Conservation (phyloP, 2,113 vertebrate species). For the Epinephelus lanceolatus region DNA sequence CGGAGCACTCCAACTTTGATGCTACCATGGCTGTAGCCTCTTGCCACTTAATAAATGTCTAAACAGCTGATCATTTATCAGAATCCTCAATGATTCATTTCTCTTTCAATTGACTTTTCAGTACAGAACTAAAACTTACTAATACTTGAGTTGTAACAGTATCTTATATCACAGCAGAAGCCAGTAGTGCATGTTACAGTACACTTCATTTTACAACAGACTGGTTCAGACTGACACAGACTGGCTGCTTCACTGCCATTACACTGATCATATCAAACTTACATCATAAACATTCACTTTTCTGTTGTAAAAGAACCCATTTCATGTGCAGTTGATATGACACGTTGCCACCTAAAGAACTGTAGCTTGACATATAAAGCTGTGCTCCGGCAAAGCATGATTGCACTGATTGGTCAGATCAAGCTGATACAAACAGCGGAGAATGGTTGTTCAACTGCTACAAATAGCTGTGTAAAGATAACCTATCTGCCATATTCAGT, state of each 20-base stretch:
- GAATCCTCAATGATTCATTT: not conserved
- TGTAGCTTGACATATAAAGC: conserved; percentile 40
- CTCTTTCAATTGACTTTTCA: not conserved
- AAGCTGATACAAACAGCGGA: conserved; percentile 22
- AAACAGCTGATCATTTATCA: not conserved
- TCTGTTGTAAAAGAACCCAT: conserved; percentile 67
- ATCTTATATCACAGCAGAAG: not conserved
- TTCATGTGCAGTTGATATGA: conserved; percentile 52
- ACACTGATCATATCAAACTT: conserved; percentile 41
- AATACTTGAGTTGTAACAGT: not conserved
- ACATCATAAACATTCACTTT: conserved; percentile 53
- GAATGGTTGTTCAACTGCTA: conserved; percentile 39
- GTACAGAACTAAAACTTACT: not conserved
- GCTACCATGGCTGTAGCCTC: not conserved
- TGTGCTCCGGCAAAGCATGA: conserved; percentile 50
- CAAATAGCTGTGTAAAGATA: conserved; percentile 59
- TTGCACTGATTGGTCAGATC: conserved; percentile 59
- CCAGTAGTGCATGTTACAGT: not conserved
- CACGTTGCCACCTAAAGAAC: conserved; percentile 34
- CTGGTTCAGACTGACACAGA: not conserved
- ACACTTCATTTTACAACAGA: conserved; percentile 26
- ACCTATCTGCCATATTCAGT: conserved; percentile 55
- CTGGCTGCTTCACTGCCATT: conserved; percentile 33
- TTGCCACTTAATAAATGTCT: not conserved
- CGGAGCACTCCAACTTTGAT: not conserved